Base-by-base conservation (phyloP, 2,797 vertebrate species). In the Alectoris magna region DNA sequence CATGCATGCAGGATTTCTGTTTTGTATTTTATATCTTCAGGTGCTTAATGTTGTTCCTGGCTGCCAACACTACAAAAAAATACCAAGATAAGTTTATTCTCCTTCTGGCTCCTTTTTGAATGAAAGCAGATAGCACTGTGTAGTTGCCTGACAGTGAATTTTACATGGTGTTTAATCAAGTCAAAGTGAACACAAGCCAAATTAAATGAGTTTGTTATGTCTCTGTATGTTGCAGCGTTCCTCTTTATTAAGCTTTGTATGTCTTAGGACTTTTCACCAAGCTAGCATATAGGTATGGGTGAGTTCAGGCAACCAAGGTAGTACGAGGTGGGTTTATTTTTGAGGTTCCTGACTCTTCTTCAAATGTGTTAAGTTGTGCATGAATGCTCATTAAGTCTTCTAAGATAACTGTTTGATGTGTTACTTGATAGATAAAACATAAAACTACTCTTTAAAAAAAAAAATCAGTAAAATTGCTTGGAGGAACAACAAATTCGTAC, bases 401-500 rank as follows among this genome's bases (percentile, higher is more conserved):
- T 71, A 80, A 97, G 97, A 98, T 97, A 97, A 96, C 91, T 95
- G 92, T 97, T 97, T 97, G 97, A 97, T 96, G 90, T 95, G 95
- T 96, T 97, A 95, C 92, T 96, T 94, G 95, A 94, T 97, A 96
- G 97, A 97, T 94, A 94, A 97, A 97, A 97, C 96, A 95, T 95
- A 95, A 97, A 97, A 97, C 95, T 96, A 87, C 96, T 97, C 96
- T 97, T 98, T 97, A 97, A 97, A 96, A 55, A 98, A 98, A 97
- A 53, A 98, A 97, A 98, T 97, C 97, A 96, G 95, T 91, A 96
- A 96, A 95, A 97, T 97, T 97, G 94, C 96, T 97, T 92, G 83
- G 88, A 97, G 97, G 97, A 98, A 92, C 97, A 98, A 98, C 97
- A 98, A 95, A 97, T 97, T 97, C 97, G 93, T 96, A 94, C 95